Base-by-base conservation (phyloP, 2,113 vertebrate species). In the Protomyctophum bolini region DNA sequence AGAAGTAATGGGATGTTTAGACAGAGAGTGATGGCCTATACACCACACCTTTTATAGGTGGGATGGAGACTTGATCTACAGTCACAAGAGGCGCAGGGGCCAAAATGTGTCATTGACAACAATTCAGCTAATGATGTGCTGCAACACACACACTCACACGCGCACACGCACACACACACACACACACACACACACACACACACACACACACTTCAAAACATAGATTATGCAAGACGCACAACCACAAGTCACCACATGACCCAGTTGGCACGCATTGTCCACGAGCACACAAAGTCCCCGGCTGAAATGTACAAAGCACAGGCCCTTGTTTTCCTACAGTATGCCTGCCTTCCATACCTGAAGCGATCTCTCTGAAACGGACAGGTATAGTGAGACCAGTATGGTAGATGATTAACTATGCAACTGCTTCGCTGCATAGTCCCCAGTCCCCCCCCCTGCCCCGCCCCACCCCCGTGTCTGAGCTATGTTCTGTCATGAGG, bases 371-470 rank as follows among this genome's bases (percentile, higher is more conserved):
- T 67, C 54, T 14, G 45, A 76, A 12, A 7, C 4, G 46, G 5
- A 56, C 7, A 54, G 9, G 47, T 51, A 58, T 51, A 58, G 70
- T 61, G 51, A 72, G 63, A 60, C 50, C 51, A n/a, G 69, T 45
- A 57, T 46, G 48, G 80, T 86, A 45, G 75, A 90, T 84, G 67
- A 89, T 90, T 86, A 85, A 88, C 85, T 14, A 62, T 10, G 52
- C 0, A 14, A 66, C 48, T 50, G 74, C 71, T 49, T 58, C 50
- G 41, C 61, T 28, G 41, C 59, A 80, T 73, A 75, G 70, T 21
- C 21, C 21, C 21, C 21, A n/a, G n/a, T 21, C 21, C 21, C 65
- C 21, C 21, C 21, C 21, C 21, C 65, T 76, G 62, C n/a, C 56
- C 55, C 2, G 3, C 33, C 33, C 75, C 62, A 12, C 56, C 55